Base-by-base conservation (phyloP, 2,888 invertebrate species). In the Amphiduros pacificus region DNA sequence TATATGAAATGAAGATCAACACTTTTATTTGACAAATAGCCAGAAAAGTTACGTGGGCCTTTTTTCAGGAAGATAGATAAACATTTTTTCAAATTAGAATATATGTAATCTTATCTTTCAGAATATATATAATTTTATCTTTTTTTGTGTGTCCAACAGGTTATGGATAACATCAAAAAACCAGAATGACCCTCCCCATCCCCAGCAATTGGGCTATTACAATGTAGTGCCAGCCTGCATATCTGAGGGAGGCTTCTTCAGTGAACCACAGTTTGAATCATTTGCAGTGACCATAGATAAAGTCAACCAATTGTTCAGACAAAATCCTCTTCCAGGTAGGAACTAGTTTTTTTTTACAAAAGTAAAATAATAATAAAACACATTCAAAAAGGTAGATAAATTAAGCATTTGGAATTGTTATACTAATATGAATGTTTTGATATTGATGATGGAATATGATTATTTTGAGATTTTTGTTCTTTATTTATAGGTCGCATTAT, bases 201-300 rank as follows among this genome's bases (percentile, higher is more conserved):
- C 64, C 1, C 58, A 58, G 28, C 56, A 58, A 52, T 36, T 64
- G 1, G 61, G 64, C 49, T 64, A 62, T 29, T 36, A 58, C 48
- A 64, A 64, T 55, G 55, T 62, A 20, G 41, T 64, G 20, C 64
- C 64, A 20, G 61, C 40, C 9, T 62, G 61, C 41, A n/a, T 53
- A 6, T 56, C 58, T 11, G 2, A 27, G 4, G 64, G 61, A 2
- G 64, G 61, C 1, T 14, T 62, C 24, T 51, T 64, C 44, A 28
- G 36, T 24, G 26, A 31, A 22, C 64, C 64, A 11, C 44, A 58
- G 40, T 64, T 64, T 55, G 64, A 64, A 9, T 31, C 55, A 6
- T 64, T 62, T 50, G 55, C 51, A 6, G 28, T 44, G 9, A 62
- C 64, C 1, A 40, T 64, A 11, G 29, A 44, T 32, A 53, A 59